A percentile compares a stretch with the other conserved stretches of the same genome.
Evolutionary conservation across 2,797 vertebrate genomes (phyloP).

Genomic region (Oophaga sylvatica): DNA sequence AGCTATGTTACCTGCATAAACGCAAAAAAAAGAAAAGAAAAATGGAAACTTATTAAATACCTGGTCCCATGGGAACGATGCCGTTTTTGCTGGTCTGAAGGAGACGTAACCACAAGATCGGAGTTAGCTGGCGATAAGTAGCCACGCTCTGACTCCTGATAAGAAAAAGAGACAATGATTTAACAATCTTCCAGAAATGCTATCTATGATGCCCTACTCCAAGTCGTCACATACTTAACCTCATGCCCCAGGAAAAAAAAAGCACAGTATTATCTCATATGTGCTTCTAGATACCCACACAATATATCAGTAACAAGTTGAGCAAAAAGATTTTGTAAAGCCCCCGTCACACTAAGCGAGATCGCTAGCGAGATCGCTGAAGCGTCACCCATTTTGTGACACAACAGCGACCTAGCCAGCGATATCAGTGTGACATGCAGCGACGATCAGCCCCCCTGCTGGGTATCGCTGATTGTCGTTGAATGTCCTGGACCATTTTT

Average conservation of each 20-base stretch:
- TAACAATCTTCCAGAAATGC: not conserved
- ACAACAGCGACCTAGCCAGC: too few relatives aligned
- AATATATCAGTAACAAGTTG: not conserved
- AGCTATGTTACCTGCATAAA: not conserved
- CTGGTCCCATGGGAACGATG: not conserved
- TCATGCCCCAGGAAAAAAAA: too few relatives aligned
- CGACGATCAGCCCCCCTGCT: too few relatives aligned
- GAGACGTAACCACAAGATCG: conserved; percentile 7
- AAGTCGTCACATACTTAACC: not conserved
- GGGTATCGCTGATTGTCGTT: too few relatives aligned
- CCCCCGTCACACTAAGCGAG: too few relatives aligned
- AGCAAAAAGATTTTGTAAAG: not conserved
- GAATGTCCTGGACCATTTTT: too few relatives aligned
- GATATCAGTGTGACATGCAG: too few relatives aligned
- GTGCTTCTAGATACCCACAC: not conserved
- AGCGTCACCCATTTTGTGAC: too few relatives aligned
- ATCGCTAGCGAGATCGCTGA: too few relatives aligned
- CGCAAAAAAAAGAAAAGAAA: not conserved
- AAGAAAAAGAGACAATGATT: not conserved
- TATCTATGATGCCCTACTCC: not conserved
- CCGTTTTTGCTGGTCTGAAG: not conserved
- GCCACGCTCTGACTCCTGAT: conserved; percentile 28
- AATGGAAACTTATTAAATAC: not conserved
- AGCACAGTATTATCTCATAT: not conserved
- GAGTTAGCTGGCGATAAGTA: conserved; percentile 44